These are phyloP conservation scores for Thamnaconus septentrionalis DNA, from an alignment of 2,113 vertebrate species.

Conservation along the genomic window DNA sequence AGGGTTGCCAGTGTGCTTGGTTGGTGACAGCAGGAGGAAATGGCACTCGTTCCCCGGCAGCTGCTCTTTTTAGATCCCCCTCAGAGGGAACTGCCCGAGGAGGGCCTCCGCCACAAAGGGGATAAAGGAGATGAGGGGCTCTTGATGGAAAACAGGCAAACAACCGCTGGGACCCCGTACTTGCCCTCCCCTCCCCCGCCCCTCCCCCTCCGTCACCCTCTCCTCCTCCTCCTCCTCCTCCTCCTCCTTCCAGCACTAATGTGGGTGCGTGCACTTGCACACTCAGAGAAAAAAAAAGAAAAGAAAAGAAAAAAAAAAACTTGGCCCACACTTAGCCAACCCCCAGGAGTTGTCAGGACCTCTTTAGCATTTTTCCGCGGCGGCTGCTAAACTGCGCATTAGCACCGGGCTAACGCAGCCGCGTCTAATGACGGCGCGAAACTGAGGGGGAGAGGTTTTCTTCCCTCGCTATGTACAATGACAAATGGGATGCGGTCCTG, in stretches of 20 bases:
- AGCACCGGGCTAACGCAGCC: conserved; percentile 77
- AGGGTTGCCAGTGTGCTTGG: conserved; percentile 61
- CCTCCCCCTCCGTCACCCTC: neutral
- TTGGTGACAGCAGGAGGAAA: conserved; percentile 82
- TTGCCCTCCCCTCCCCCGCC: neutral
- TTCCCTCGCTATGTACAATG: conserved; percentile 76
- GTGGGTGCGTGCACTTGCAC: conserved; percentile 37
- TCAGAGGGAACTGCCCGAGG: conserved; percentile 86
- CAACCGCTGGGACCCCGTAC: conserved; percentile 81
- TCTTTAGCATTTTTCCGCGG: conserved; percentile 81
- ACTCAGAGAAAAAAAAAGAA: conserved; percentile 17
- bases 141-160: conserved; percentile 84
- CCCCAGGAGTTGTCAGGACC: conserved; percentile 81
- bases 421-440: conserved; percentile 71
- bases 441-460: conserved; percentile 39
- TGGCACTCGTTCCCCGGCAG: conserved; percentile 81
- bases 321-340: conserved; percentile 72
- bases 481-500: conserved; percentile 76
- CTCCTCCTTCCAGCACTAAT: conserved; percentile 48
- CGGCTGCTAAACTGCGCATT: conserved; percentile 85
- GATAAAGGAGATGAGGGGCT: conserved; percentile 86
- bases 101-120: conserved; percentile 83
- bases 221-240: neutral
- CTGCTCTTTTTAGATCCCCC: conserved; percentile 86
- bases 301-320: conserved; percentile 17